Evolutionary conservation across 2,797 vertebrate genomes (phyloP), one percentile per base, ranked within the genome.

Genomic region (Siniperca scherzeri): DNA sequence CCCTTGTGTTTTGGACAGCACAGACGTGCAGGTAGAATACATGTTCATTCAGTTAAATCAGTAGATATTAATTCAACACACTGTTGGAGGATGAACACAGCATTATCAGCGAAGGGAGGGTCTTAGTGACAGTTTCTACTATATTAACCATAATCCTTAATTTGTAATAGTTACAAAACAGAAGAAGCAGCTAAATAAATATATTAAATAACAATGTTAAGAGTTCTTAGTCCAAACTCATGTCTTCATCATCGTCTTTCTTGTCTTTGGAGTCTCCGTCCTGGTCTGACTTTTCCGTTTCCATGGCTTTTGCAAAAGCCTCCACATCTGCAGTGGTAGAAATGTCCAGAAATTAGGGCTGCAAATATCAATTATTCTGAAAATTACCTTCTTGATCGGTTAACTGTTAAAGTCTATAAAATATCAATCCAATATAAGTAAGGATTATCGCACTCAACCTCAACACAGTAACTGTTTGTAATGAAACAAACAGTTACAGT

Each of bases 251-350:
- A 27, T 99, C 98, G 0, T 99, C 98, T 82, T 99, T 99, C 95
- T 98, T 98, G 91, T 98, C 98, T 92, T 98, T 98, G 10, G 96
- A 52, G 7, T 98, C 97, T 1, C 94, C 96, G 19, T 97, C 97
- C 50, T 96, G 96, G 50, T 97, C 97, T 0, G 97, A 88, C 87
- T 97, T 97, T 33, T 96, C 97, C 0, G 92, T 95, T 94, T 99
- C 98, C 98, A 99, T 99, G 60, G 98, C 98, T 96, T 98, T 99
- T 78, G 98, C 98, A 94, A 99, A 99, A 0, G 98, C 98, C 93
- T 99, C 98, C 80, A 99, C 97, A 85, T 99, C 98, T 99, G 64
- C 84, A 84, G 30, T 9, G 33, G 62, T 3, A 84, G 22, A 53
- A 70, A 83, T 1, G 7, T 69, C 16, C 7, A 48, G 9, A 40